Percentiles rank a stretch among this genome's conserved stretches.
These are phyloP conservation scores for Zophobas atratus DNA, from an alignment of 1,140 invertebrate species.

Conservation along the genomic window DNA sequence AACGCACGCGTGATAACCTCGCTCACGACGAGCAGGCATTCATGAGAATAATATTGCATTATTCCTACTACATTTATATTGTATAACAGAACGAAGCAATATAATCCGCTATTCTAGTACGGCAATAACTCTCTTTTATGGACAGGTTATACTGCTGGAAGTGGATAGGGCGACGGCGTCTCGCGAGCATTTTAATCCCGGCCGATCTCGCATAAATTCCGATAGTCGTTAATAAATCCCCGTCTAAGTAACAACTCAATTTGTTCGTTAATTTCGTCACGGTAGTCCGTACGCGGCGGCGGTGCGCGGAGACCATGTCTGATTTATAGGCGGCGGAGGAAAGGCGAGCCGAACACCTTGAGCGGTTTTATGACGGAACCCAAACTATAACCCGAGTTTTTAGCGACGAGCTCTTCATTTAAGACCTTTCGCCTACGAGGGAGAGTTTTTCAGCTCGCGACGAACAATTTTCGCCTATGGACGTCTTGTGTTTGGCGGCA, in stretches of 20 bases:
- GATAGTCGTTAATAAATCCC: constrained; percentile 52
- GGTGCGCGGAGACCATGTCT: constrained; percentile 38
- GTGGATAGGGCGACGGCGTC: constrained; percentile 44
- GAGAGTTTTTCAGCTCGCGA: too few relatives aligned
- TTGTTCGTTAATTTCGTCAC: constrained; percentile 56
- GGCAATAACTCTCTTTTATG: constrained; percentile 51
- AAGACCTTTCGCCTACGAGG: too few relatives aligned
- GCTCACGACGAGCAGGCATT: constrained; percentile 28
- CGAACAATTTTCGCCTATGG: too few relatives aligned
- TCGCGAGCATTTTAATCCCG: constrained; percentile 51
- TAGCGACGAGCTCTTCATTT: too few relatives aligned
- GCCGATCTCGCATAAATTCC: constrained; percentile 47
- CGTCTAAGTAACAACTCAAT: constrained; percentile 51
- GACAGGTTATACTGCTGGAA: constrained; percentile 50
- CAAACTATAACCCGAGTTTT: too few relatives aligned
- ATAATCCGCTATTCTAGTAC: constrained; percentile 50
- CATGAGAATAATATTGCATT: constrained; percentile 49
- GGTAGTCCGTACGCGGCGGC: constrained; percentile 40
- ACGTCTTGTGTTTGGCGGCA: too few relatives aligned
- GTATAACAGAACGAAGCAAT: constrained; percentile 48
- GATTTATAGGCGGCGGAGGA: constrained; percentile 44
- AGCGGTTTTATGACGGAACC: constrained; percentile 27
- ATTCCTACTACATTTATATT: constrained; percentile 48
- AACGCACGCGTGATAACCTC: constrained; percentile 31
- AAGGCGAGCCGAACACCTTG: constrained; percentile 11